Evolutionary conservation across 2,888 invertebrate species (phyloP), one percentile per base, ranked within the genome.

Genomic region (Drosophila kanekoi): DNA sequence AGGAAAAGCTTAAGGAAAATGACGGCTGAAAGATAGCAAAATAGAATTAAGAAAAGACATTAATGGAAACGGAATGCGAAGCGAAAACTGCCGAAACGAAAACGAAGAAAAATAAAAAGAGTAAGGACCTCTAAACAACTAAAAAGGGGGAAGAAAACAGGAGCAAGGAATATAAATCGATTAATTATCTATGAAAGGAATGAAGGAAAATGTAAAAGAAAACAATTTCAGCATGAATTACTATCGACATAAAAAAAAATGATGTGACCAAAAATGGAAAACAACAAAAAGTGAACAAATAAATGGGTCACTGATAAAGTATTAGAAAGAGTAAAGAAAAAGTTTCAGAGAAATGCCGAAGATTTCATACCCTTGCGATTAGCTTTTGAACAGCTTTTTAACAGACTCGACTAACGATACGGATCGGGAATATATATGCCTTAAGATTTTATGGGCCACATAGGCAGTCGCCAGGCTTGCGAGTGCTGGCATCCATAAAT

Each of bases 401-500:
- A 23, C 5, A 23, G 23, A 23, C 23, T 1, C 23, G 23, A 23
- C 23, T 5, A 23, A 5, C 23, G 23, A 5, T 23, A 28, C 2
- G 28, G 8, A 28, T 28, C 28, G 28, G 8, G 8, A 28, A 28
- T 8, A 8, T 28, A 28, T 28, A 28, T 28, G 28, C 28, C 8
- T 0, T 8, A 8, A 8, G 35, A 38, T 40, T 41, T 33, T 8
- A 33, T 18, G 9, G 13, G 32, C 33, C 40, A 49, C 58, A 57
- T 45, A 14, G 18, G 32, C 40, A 37, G 18, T 41, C 35, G 37
- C 8, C 43, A 60, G 23, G 23, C 23, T 23, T 43, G 37, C 35
- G 35, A 20, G 11, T 49, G 37, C 37, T 47, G 43, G 16, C 35
- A 51, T 45, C 48, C 61, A 85, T 79, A 81, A 63, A 81, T 74